Base-by-base conservation (phyloP, 2,797 vertebrate species). In the Capromys pilorides region DNA sequence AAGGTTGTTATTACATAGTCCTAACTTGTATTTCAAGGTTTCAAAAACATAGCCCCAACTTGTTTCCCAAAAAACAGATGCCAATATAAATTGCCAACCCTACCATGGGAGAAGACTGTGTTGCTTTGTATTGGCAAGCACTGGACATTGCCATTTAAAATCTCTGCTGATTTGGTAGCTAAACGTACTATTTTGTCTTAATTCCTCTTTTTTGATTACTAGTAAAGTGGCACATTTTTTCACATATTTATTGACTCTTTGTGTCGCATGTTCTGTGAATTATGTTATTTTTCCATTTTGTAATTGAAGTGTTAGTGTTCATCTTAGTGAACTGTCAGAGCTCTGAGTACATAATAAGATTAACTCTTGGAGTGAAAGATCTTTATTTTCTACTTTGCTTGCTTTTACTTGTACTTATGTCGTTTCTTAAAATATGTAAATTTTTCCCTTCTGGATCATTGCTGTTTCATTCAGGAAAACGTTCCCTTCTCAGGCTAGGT, bases 181-280 rank as follows among this genome's bases (percentile, higher is more conserved):
- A 62, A 94, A 89, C 93, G 9, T 57, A 82, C 59, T 86, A 45
- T 92, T 96, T 90, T 73, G 28, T 95, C 45, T 87, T 85, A 91
- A 94, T 96, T 94, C 85, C 7, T 77, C 39, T 93, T 90, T 95
- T 92, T 77, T 89, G 93, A 85, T 97, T 88, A 85, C 66, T 86
- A 22, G 91, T 51, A 92, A 97, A 95, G 67, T 91, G 80, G 59
- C 83, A 71, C 86, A 59, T 93, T 87, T 96, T 93, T 93, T 90
- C 67, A 66, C 28, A 1, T 78, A 71, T 93, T 92, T 96, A 78
- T 90, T 92, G 69, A 90, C 19, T 81, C 88, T 81, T 94, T 94
- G 80, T 91, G 69, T 87, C 90, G 92, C 87, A 80, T 95, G 90
- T 54, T 94, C 83, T 90, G 73, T 91, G 85, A 96, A 91, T 77